Evolutionary conservation across 2,113 vertebrate species (phyloP), one percentile per base, ranked within the genome.

Genomic region (Python bivittatus): DNA sequence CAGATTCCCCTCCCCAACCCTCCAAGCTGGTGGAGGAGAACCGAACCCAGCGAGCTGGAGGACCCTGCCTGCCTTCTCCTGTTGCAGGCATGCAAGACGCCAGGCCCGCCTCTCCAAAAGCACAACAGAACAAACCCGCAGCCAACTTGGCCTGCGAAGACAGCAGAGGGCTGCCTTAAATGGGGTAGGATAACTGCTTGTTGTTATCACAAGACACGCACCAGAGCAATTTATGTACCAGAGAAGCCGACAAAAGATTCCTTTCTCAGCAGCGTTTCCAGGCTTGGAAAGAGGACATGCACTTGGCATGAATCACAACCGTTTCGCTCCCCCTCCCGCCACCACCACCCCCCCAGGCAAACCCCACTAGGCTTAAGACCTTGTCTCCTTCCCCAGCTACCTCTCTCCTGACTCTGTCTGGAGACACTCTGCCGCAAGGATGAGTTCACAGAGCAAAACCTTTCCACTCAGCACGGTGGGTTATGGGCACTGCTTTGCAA

Each of bases 91-190:
- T 42, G 57, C 13, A 4, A 52, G 27, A 11, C 25, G n/a, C 29
- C 29, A 53, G 56, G 12, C 68, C 23, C 2, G n/a, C 22, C 58
- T 17, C n/a, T 23, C 68, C 57, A 48, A 25, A 58, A 84, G 8
- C 3, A 11, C 61, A 84, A 58, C 38, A 44, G 13, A 57, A 87
- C 17, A 9, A 33, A 22, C 15, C 27, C 83, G 4, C 38, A 27
- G 23, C 56, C 56, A 52, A 60, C 27, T 0, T 12, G 38, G 38
- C 64, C 33, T 4, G 52, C 9, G 11, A 7, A 53, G 60, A 61
- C 25, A 27, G 60, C 60, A 7, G 60, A 84, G 53, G 12, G 60
- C 17, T 48, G 90, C 90, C 90, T 86, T 86, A 91, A 91, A 91
- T 91, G 84, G 90, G 38, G 68, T 0, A 53, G n/a, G 1, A 23